Evolutionary conservation across 1,140 invertebrate genomes (phyloP), one percentile per base, ranked within the genome.

Genomic region (Cataglyphis hispanica): DNA sequence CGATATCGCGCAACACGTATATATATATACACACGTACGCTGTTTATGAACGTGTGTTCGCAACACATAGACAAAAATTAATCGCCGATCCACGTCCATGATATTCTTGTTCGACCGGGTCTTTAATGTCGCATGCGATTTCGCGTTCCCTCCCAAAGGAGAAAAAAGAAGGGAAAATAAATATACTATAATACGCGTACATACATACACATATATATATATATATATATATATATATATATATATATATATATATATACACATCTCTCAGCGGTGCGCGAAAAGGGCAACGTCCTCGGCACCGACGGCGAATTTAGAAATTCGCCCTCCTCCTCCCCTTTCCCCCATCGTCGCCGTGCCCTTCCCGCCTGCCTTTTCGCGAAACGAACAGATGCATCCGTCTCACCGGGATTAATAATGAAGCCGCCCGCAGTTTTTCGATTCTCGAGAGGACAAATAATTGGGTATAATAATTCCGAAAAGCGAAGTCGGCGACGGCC

Each of bases 351-450:
- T 27, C 69, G 11, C 37, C 37, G n/a, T 22, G 10, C 16, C 46
- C 46, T 50, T 50, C 31, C 78, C 56, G 11, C 27, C 16, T 58
- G 27, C n/a, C 27, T 34, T 31, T 37, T 22, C 60, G 37, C 22
- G 60, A 60, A 60, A 46, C 22, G 27, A 67, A 86, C 87, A 81
- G 83, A 88, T 88, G 77, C 72, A 74, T 81, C 74, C 34, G 80
- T 78, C 75, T 84, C 80, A 61, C 25, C 75, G 80, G 77, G 86
- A 90, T 90, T 87, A 90, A 90, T 89, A 87, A 90, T 85, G 60
- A 76, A 88, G 66, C 64, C 25, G 76, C n/a, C 70, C 66, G 46
- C 72, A 58, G 27, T 87, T 88, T 87, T 80, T 53, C 81, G 53
- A 89, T 84, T 89, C 74, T 67, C n/a, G n/a, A 86, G 66, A 74